A percentile compares a stretch with the other conserved stretches of the same genome.
These are phyloP conservation scores for Myotis findleyi DNA, from an alignment of 2,797 vertebrate genomes.

Conservation along the genomic window DNA sequence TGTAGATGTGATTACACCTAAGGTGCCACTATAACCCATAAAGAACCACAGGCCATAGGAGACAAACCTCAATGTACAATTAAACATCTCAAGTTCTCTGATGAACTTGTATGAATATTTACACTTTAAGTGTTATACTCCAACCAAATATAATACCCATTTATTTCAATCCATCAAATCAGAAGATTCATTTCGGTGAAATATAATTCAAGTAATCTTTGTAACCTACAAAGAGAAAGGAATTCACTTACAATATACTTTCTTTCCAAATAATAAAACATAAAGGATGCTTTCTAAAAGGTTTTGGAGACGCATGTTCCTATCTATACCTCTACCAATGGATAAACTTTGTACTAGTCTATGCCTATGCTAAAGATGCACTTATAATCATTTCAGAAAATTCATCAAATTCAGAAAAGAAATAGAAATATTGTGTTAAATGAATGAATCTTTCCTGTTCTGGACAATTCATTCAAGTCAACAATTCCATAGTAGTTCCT, in stretches of 20 bases:
- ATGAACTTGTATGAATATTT: neutral
- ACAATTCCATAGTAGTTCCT: neutral
- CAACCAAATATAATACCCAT: neutral
- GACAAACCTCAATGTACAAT: neutral
- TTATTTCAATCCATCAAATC: constrained; percentile 13
- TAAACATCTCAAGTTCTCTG: neutral
- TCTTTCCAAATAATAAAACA: constrained; percentile 49
- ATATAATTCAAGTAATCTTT: constrained; percentile 17
- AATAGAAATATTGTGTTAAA: neutral
- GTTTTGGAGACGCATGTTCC: neutral
- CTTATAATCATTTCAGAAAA: constrained; percentile 37
- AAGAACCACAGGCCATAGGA: neutral
- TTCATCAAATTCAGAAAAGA: constrained; percentile 26
- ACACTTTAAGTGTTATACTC: neutral
- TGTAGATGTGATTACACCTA: neutral
- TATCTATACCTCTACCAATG: neutral
- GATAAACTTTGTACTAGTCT: neutral
- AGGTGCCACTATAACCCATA: neutral
- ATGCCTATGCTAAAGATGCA: neutral
- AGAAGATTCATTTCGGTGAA: neutral
- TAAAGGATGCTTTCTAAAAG: neutral
- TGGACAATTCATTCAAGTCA: constrained; percentile 24
- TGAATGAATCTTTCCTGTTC: neutral
- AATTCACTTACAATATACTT: neutral
- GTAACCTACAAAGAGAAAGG: constrained; percentile 22